Conservation (phyloP, 1,140 invertebrate genomes). For the Parapsyche elsis region DNA sequence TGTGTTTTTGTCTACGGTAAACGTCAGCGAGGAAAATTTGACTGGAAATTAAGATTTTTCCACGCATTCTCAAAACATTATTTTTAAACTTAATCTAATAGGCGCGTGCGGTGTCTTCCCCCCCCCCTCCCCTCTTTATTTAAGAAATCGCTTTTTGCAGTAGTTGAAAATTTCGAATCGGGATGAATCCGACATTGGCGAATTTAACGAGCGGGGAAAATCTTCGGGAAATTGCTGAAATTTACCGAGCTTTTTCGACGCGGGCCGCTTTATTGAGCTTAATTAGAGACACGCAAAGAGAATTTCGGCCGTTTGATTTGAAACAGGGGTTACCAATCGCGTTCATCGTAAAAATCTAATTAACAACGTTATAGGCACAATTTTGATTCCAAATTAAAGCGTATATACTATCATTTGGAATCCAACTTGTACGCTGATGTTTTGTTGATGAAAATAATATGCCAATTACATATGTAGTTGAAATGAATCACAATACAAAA, state of each 20-base stretch:
- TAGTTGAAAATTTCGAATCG: background rate
- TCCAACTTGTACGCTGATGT: too few species aligned
- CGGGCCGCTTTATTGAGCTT: slow-evolving; percentile 13
- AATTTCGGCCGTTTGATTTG: background rate
- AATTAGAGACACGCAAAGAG: slow-evolving; percentile 19
- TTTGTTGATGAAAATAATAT: too few species aligned
- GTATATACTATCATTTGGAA: too few species aligned
- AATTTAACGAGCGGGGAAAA: slow-evolving; percentile 8
- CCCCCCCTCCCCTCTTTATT: too few species aligned
- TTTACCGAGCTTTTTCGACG: background rate
- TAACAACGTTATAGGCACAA: too few species aligned
- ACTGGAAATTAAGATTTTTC: slow-evolving; percentile 7
- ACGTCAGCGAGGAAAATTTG: slow-evolving; percentile 4
- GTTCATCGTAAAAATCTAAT: background rate
- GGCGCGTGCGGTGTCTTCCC: too few species aligned
- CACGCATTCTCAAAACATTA: background rate
- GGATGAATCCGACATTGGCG: background rate
- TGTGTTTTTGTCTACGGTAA: background rate
- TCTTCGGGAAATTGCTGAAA: background rate
- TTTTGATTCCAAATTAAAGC: too few species aligned
- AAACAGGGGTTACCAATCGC: background rate
- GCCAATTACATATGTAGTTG: too few species aligned
- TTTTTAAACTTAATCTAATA: background rate
- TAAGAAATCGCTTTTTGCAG: too few species aligned
- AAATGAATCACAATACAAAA: too few species aligned